Evolutionary conservation across 2,797 vertebrate species (phyloP).

Genomic region (Paratrypauchen microcephalus): DNA sequence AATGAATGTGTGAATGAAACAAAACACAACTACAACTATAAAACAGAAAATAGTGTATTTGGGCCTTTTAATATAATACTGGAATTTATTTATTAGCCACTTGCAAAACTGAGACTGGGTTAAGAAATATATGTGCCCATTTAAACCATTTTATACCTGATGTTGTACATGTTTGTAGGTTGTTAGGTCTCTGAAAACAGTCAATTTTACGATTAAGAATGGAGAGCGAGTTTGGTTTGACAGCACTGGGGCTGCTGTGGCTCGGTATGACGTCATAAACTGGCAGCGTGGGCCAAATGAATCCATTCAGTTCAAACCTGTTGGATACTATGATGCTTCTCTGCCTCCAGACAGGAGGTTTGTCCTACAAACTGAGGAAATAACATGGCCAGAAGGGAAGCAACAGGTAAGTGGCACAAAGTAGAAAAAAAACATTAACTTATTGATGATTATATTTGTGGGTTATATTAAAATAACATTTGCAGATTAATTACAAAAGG

Average conservation of each 20-base stretch:
- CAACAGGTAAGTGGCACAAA: constrained; percentile 50
- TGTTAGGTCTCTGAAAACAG: constrained; percentile 64
- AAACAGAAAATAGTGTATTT: too few relatives aligned
- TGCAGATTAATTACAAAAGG: too few relatives aligned
- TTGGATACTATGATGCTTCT: constrained; percentile 75
- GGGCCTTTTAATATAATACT: too few relatives aligned
- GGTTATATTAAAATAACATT: background rate
- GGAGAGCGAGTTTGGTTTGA: constrained; percentile 75
- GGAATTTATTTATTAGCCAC: background rate
- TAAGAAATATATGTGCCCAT: background rate
- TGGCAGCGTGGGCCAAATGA: constrained; percentile 67
- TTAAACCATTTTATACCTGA: background rate
- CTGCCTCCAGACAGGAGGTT: constrained; percentile 64
- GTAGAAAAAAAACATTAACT: too few relatives aligned
- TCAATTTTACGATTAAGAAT: constrained; percentile 70
- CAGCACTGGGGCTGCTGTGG: constrained; percentile 66
- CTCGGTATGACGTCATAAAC: constrained; percentile 76
- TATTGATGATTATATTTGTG: too few relatives aligned
- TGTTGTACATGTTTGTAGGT: constrained; percentile 48
- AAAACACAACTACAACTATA: too few relatives aligned
- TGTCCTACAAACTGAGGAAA: constrained; percentile 56
- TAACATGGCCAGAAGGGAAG: constrained; percentile 67
- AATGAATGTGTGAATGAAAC: too few relatives aligned
- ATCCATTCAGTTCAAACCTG: constrained; percentile 66
- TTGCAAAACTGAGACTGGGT: background rate